phyloP scores from a whole-genome alignment of 2,888 invertebrate genomes.

The Acronicta leporina region DNA sequence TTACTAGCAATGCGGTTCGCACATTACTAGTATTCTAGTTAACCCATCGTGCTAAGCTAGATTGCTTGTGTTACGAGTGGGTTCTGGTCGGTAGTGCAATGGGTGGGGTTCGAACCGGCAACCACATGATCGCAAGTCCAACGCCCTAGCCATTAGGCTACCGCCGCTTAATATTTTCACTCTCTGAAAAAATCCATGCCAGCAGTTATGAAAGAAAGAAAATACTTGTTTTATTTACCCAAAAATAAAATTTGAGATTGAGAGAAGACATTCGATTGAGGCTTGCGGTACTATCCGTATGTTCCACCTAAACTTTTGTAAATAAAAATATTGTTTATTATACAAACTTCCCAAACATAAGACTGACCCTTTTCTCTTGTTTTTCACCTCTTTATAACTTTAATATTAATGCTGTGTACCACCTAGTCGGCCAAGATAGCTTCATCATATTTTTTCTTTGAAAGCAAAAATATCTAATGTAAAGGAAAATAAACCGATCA shows the following conservation, averaged over 20 bases:
- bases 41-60: too few species aligned
- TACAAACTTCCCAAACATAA: slow-evolving; percentile 89
- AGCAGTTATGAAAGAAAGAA: slow-evolving; percentile 8
- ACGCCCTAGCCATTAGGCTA: too few species aligned
- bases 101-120: too few species aligned
- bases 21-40: too few species aligned
- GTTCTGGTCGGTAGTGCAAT: too few species aligned
- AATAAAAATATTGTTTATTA: slow-evolving; percentile 81
- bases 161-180: too few species aligned
- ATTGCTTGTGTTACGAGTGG: too few species aligned
- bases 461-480: slow-evolving; percentile 82
- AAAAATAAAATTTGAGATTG: slow-evolving; percentile 26
- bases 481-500: slow-evolving; percentile 83
- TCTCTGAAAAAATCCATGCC: slow-evolving; percentile 20
- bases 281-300: slow-evolving; percentile 48
- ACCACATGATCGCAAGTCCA: too few species aligned
- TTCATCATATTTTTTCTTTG: slow-evolving; percentile 79
- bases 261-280: slow-evolving; percentile 26
- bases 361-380: slow-evolving; percentile 89
- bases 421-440: slow-evolving; percentile 81
- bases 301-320: slow-evolving; percentile 79
- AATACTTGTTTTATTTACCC: slow-evolving; percentile 28
- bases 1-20: too few species aligned
- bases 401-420: slow-evolving; percentile 76
- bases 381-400: slow-evolving; percentile 84